Percentiles rank a stretch among this genome's conserved stretches.
Conservation (phyloP, 2,888 invertebrate genomes). For the Resseliella maxima region DNA sequence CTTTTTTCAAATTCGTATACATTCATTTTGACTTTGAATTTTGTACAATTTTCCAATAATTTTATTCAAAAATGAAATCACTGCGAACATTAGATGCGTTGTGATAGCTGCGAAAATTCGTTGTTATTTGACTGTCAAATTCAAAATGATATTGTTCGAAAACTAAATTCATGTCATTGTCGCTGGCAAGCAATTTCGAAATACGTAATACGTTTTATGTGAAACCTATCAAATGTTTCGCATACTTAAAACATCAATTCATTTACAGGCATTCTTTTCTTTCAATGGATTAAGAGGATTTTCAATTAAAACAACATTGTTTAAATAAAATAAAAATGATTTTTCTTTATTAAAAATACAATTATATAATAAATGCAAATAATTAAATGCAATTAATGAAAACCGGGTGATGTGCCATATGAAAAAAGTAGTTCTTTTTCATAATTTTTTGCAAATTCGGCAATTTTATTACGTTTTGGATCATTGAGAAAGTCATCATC, state of each 20-base stretch:
- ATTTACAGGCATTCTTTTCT: not conserved
- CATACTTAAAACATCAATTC: not conserved
- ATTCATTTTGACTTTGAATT: constrained; percentile 67
- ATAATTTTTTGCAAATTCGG: constrained; percentile 62
- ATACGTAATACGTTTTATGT: not conserved
- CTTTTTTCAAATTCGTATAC: constrained; percentile 72
- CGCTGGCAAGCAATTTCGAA: not conserved
- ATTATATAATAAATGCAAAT: not conserved
- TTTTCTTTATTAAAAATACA: not conserved
- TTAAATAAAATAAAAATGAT: not conserved
- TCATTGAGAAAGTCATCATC: constrained; percentile 16
- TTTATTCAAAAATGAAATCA: constrained; percentile 2
- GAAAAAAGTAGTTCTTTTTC: constrained; percentile 65
- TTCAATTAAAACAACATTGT: not conserved
- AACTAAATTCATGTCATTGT: not conserved
- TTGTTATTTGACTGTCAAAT: constrained; percentile 44
- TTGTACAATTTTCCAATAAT: too few relatives aligned
- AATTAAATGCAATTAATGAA: constrained; percentile 11
- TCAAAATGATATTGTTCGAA: constrained; percentile 13
- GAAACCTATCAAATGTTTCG: not conserved
- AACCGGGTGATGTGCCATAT: constrained; percentile 65
- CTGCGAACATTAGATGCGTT: not conserved
- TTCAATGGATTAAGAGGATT: not conserved
- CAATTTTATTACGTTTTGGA: constrained; percentile 42
- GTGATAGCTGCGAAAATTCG: constrained; percentile 38